Evolutionary conservation across 2,888 invertebrate genomes (phyloP).

Genomic region (Petrolisthes manimaculis): DNA sequence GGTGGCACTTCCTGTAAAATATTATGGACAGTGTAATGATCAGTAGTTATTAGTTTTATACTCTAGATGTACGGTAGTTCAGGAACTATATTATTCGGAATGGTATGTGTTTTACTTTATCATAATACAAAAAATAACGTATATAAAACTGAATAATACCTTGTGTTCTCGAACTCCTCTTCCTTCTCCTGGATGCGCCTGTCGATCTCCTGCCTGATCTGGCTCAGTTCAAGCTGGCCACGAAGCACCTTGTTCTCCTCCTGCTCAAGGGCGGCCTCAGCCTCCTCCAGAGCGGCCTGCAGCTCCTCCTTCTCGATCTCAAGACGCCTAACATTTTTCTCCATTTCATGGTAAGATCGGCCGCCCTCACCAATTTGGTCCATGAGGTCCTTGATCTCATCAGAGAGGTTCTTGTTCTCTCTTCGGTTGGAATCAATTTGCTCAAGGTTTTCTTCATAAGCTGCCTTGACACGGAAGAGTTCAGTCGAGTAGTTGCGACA

Average conservation of each 20-base stretch:
- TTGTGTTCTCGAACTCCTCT: constrained; percentile 24
- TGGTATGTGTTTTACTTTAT: not conserved
- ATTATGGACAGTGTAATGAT: not conserved
- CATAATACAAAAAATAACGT: not conserved
- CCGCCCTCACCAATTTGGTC: constrained; percentile 87
- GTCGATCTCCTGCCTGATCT: constrained; percentile 37
- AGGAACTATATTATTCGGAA: not conserved
- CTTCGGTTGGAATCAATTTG: constrained; percentile 97
- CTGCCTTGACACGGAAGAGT: constrained; percentile 97
- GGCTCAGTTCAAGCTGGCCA: constrained; percentile 17
- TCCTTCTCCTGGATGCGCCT: constrained; percentile 34
- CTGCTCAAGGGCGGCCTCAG: constrained; percentile 51
- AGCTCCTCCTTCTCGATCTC: constrained; percentile 51
- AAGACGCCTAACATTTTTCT: constrained; percentile 36
- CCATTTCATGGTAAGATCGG: constrained; percentile 37
- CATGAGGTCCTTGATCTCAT: constrained; percentile 99
- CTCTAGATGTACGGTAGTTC: not conserved
- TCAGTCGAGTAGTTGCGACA: constrained; percentile 99
- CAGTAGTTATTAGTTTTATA: not conserved
- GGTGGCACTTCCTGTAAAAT: constrained; percentile 73
- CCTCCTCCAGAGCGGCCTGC: constrained; percentile 46
- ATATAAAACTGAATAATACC: not conserved
- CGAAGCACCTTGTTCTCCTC: constrained; percentile 44
- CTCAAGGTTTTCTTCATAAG: constrained; percentile 97
- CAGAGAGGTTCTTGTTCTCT: constrained; percentile 99